Conservation (phyloP, 2,797 vertebrate species). For the Arremon brunneinucha region DNA sequence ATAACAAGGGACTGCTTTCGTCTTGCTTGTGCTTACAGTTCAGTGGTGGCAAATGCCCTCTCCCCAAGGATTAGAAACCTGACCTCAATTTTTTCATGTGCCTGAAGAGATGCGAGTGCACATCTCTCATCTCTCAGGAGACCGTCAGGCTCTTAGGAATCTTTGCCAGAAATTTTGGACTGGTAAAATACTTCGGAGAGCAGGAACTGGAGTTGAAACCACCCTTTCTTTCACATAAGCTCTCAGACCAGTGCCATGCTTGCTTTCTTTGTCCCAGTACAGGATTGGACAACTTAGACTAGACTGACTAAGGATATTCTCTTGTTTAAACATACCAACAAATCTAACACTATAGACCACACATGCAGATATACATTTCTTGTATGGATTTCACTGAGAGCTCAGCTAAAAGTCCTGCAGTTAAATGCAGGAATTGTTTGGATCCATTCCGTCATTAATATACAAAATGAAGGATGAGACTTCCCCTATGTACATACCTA, state of each 20-base stretch:
- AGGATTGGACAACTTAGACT: background rate
- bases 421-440: background rate
- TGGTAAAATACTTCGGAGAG: background rate
- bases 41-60: background rate
- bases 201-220: background rate
- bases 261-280: background rate
- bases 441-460: background rate
- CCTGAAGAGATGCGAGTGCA: background rate
- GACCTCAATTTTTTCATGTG: background rate
- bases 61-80: background rate
- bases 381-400: background rate
- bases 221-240: background rate
- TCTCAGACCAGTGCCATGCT: background rate
- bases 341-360: background rate
- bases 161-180: background rate
- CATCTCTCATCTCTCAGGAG: background rate
- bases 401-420: background rate
- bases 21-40: background rate
- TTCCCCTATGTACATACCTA: background rate
- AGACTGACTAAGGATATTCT: background rate
- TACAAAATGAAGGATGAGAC: background rate
- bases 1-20: background rate
- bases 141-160: background rate
- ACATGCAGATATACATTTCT: background rate
- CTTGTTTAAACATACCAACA: background rate